Base-by-base conservation (phyloP, 2,113 vertebrate genomes). In the Toxotes chatareus region DNA sequence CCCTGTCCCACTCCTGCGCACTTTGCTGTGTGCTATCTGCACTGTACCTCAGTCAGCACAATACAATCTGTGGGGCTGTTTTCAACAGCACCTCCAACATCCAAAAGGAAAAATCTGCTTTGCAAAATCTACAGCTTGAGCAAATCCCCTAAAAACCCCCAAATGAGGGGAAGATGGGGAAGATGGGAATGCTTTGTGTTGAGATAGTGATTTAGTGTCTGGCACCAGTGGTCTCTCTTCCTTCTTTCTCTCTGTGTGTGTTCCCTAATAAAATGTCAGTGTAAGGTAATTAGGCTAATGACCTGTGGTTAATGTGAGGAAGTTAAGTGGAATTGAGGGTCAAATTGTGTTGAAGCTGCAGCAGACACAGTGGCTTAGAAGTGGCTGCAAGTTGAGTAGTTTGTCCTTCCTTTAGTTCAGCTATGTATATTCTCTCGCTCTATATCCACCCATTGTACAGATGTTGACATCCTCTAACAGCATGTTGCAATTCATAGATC, bases 41-140 rank as follows among this genome's bases (percentile, higher is more conserved):
- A 83, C 88, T 84, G 88, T 90, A 75, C 83, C 86, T 93, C 90
- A 73, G 85, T 94, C 90, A 89, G 85, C 88, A 89, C 84, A 46
- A 63, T 82, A 87, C 81, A 85, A 88, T 91, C 85, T 82, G 72
- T 64, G 66, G 73, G 38, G 55, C 73, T 62, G 83, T 89, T 92
- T 90, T 91, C 81, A 88, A 66, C 85, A 72, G 87, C 55, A 81
- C 67, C 85, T 60, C 64, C 61, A 21, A 73, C 80, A 71, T 80
- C 77, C 82, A 86, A 84, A 69, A 27, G 80, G 61, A 63, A 72
- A 82, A 80, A 76, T 82, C 84, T 72, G 72, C 86, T 87, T 63
- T 85, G 63, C 69, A 74, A 80, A 89, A 83, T 67, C 89, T 80
- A 83, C 69, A 89, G 86, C 88, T 90, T 88, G 79, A 86, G 86